Conservation (phyloP, 2,888 invertebrate species). For the Melinaea menophilus region DNA sequence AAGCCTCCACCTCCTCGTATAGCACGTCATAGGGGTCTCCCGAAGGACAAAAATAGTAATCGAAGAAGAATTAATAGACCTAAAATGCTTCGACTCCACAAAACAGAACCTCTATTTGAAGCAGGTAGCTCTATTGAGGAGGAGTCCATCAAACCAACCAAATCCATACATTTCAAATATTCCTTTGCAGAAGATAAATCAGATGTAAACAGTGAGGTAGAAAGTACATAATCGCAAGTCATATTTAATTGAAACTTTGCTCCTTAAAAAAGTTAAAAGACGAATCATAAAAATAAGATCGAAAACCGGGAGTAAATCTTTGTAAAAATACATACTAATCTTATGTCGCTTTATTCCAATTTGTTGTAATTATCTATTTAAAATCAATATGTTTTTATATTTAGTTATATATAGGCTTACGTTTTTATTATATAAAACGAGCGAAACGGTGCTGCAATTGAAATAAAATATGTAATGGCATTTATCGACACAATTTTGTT, state of each 20-base stretch:
- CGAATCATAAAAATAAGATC: no score
- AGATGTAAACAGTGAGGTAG: conserved; percentile 36
- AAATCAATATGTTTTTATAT: no score
- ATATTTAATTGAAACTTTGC: neutral
- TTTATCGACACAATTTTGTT: conserved; percentile 17
- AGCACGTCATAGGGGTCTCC: conserved; percentile 43
- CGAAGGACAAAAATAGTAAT: conserved; percentile 49
- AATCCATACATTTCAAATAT: conserved; percentile 51
- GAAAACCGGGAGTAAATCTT: no score
- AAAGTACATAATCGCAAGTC: conserved; percentile 11
- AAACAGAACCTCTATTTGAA: conserved; percentile 62
- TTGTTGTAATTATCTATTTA: no score
- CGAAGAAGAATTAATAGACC: conserved; percentile 55
- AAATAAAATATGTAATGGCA: conserved; percentile 15
- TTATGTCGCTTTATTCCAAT: no score
- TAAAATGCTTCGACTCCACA: conserved; percentile 52
- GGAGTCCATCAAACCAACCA: conserved; percentile 40
- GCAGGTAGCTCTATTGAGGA: conserved; percentile 47
- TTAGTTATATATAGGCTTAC: no score
- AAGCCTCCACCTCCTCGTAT: conserved; percentile 65
- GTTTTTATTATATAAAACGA: no score
- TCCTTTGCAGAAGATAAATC: conserved; percentile 55
- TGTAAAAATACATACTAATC: no score
- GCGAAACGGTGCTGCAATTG: conserved; percentile 11
- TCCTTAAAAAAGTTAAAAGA: no score